Base-by-base conservation (phyloP, 2,113 vertebrate species). In the Shinisaurus crocodilurus region DNA sequence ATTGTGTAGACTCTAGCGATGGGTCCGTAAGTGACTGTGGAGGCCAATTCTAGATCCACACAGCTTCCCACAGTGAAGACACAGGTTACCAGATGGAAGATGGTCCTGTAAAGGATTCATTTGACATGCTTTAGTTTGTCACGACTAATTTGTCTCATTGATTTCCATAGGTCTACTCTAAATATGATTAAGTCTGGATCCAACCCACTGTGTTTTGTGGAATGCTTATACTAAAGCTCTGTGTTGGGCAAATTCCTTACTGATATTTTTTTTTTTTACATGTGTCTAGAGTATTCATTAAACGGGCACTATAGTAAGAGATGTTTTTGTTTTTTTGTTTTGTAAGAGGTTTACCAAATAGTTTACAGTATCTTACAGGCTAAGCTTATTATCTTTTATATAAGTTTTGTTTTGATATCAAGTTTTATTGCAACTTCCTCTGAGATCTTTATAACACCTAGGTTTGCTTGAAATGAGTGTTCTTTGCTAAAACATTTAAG, bases 301-400 rank as follows among this genome's bases (percentile, higher is more conserved):
- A 76, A 5, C 81, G 79, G 93, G 91, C 85, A 95, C 95, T 94
- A 92, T 88, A 90, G 86, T 88, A 90, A 95, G 90, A 85, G 6
- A 84, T 93, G 91, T 85, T 82, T 96, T 16, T 60, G 12, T 60
- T 13, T 60, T 12, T 12, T 86, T 94, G 7, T 89, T 92, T 92
- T 86, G 90, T 92, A 93, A 95, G 84, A 88, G 72, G 91, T 95
- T 96, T 88, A 92, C 92, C 91, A 96, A 96, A 95, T 92, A 86
- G 88, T 95, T 92, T 88, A 85, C 95, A 95, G 87, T 91, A 80
- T 94, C 91, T 95, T 96, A 81, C 10, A 13, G 12, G 5, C 84
- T 94, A 94, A 95, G 91, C n/a, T 83, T 95, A 96, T 95, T 94
- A 94, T 90, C 79, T 95, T 95, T 89, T 92, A 93, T 89, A 85